These are phyloP conservation scores for Plagodis dolabraria DNA, from an alignment of 2,888 invertebrate species.

Conservation along the genomic window DNA sequence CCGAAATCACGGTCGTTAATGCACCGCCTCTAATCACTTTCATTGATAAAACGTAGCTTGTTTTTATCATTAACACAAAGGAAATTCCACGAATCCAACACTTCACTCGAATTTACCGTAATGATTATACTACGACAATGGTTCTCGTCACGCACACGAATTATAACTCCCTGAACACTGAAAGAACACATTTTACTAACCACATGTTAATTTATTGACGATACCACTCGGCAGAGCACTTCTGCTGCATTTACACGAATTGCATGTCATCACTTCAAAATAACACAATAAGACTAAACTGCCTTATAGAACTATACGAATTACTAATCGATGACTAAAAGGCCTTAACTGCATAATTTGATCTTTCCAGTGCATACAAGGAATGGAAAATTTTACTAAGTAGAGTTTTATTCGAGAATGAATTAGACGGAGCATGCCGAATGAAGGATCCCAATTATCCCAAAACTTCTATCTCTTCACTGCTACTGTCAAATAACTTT, in stretches of 20 bases:
- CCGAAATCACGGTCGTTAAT: constrained; percentile 78
- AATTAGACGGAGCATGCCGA: constrained; percentile 73
- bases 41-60: constrained; percentile 71
- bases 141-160: constrained; percentile 58
- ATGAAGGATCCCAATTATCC: constrained; percentile 61
- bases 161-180: constrained; percentile 56
- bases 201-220: constrained; percentile 58
- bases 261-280: constrained; percentile 66
- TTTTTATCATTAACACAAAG: constrained; percentile 68
- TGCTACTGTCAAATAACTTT: constrained; percentile 59
- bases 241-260: constrained; percentile 69
- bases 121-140: constrained; percentile 43
- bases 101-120: constrained; percentile 49
- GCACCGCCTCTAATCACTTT: constrained; percentile 79
- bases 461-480: constrained; percentile 58
- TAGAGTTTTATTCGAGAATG: constrained; percentile 65
- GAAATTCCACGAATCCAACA: constrained; percentile 82
- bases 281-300: constrained; percentile 23
- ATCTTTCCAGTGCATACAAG: constrained; percentile 50
- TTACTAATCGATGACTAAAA: constrained; percentile 21
- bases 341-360: constrained; percentile 37
- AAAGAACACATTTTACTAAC: constrained; percentile 53
- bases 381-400: constrained; percentile 43
- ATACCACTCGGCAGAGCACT: constrained; percentile 60
- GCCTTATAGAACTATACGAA: constrained; percentile 17